Evolutionary conservation across 2,888 invertebrate genomes (phyloP).

Genomic region (Cryptus viduatorius): DNA sequence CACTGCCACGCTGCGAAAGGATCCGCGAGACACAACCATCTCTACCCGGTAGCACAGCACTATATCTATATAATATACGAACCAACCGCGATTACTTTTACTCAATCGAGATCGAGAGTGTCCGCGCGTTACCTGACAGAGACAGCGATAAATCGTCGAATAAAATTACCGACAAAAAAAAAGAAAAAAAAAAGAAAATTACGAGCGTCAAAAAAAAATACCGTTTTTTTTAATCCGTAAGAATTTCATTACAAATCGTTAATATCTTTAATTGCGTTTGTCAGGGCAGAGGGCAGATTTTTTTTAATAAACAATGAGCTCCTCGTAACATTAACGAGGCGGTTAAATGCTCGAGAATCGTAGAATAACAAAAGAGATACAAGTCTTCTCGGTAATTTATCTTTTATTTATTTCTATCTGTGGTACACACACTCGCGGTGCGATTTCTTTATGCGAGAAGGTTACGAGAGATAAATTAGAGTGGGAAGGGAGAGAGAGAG

Average conservation of each 20-base stretch:
- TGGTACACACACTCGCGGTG: constrained; percentile 19
- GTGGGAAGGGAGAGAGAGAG: constrained; percentile 13
- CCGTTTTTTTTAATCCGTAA: constrained; percentile 13
- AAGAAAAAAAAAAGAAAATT: constrained; percentile 23
- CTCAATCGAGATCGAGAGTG: constrained; percentile 79
- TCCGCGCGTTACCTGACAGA: constrained; percentile 60
- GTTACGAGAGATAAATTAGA: constrained; percentile 38
- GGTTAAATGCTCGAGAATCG: background rate
- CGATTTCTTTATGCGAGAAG: constrained; percentile 51
- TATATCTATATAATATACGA: background rate
- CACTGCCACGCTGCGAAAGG: constrained; percentile 52
- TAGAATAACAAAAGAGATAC: background rate
- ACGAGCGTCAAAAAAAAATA: constrained; percentile 15
- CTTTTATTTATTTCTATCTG: constrained; percentile 34
- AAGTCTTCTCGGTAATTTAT: constrained; percentile 31
- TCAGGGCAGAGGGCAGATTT: background rate
- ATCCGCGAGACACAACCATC: constrained; percentile 6
- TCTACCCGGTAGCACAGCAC: background rate
- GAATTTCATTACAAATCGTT: background rate
- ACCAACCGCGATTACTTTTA: constrained; percentile 64
- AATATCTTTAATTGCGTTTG: background rate
- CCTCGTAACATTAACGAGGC: background rate
- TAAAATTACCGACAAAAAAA: constrained; percentile 28
- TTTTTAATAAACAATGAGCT: background rate
- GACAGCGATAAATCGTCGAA: constrained; percentile 65